Base-by-base conservation (phyloP, 2,888 invertebrate species). In the Cheilosia variabilis region DNA sequence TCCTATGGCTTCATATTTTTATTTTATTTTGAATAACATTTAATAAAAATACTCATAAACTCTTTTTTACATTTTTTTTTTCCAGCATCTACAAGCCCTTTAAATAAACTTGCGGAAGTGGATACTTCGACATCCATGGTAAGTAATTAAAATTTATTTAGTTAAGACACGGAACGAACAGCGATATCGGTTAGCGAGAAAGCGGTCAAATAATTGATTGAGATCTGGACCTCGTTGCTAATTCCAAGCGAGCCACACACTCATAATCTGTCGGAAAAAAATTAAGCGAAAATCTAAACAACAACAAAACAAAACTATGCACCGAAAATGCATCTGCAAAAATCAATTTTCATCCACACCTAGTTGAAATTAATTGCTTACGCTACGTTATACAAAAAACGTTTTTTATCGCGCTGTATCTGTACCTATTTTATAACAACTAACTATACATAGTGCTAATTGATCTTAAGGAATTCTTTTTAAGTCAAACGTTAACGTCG, bases 61-160 rank as follows among this genome's bases (percentile, higher is more conserved):
- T 52, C 13, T 52, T 22, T 4, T 13, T 57, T n/a, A n/a, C n/a
- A 9, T 55, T n/a, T 47, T 27, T 27, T 19, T 52, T 22, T 75
- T 75, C 1, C 66, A 77, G 77, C 43, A 34, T 43, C 45, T 15
- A 10, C 69, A 2, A 66, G 2, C 37, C 53, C 77, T n/a, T 9
- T 62, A 24, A 69, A 68, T 34, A n/a, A 62, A 19, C 5, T 45
- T 4, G 68, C 45, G 17, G 77, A 47, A 15, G 65, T 58, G 10
- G 55, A 47, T 4, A 31, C 43, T 10, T 53, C 60, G 4, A 22
- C 50, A 43, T 15, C 50, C 5, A 0, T 71, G 63, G 78, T 78
- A 19, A 78, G 78, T 72, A 22, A 24, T 24, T 37, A 0, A 13
- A 27, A 24, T 15, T 17, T 50, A 47, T n/a, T n/a, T 15, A 43